A percentile compares a stretch with the other conserved stretches of the same genome.
Evolutionary conservation across 2,113 vertebrate species (phyloP).

Genomic region (Nesoenas mayeri): DNA sequence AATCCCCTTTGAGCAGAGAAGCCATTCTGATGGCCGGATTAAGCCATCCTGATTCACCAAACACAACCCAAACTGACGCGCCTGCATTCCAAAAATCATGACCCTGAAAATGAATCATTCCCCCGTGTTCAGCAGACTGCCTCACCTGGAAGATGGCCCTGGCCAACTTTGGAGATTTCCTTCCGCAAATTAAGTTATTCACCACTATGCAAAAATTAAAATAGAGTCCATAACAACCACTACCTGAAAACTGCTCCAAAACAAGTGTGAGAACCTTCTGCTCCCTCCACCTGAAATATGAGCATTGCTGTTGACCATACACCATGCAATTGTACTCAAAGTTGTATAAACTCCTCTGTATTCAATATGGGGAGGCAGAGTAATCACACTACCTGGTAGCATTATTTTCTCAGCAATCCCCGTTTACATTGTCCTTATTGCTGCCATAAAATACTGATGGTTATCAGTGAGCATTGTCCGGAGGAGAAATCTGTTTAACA

Average conservation of each 20-base stretch:
- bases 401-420: background rate
- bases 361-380: background rate
- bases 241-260: background rate
- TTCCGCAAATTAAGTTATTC: background rate
- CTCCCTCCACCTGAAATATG: background rate
- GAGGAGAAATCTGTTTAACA: background rate
- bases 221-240: background rate
- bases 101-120: rapidly evolving
- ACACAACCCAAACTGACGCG: rapidly evolving
- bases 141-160: background rate
- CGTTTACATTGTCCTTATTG: background rate
- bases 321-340: rapidly evolving
- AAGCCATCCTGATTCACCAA: rapidly evolving
- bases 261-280: background rate
- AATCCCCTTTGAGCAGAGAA: rapidly evolving
- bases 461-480: background rate
- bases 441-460: background rate
- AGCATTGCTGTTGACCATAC: background rate
- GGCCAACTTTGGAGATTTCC: rapidly evolving
- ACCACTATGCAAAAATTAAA: background rate
- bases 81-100: rapidly evolving
- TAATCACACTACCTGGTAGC: background rate
- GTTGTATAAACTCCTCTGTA: background rate
- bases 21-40: background rate
- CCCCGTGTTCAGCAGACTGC: rapidly evolving